phyloP scores from a whole-genome alignment of 2,888 invertebrate genomes.

The Lissocephala sabroskyi region DNA sequence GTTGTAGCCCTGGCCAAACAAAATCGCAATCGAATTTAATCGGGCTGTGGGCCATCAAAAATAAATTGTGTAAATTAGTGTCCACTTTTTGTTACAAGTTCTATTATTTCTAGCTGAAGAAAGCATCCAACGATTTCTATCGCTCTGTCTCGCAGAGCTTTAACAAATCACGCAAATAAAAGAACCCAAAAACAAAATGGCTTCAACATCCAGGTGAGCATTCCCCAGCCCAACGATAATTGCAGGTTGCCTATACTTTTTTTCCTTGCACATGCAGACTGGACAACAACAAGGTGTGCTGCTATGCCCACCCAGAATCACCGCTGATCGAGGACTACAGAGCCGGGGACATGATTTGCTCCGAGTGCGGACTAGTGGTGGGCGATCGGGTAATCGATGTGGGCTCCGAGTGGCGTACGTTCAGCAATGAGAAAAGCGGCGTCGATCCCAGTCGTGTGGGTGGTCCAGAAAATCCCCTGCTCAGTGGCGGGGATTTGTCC shows the following conservation, averaged over 20 bases:
- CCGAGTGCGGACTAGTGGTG: conserved; percentile 99
- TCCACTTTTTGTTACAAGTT: no score
- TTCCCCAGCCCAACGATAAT: no score
- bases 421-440: conserved; percentile 97
- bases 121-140: no score
- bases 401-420: conserved; percentile 99
- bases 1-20: no score
- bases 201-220: conserved; percentile 47
- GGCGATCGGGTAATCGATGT: conserved; percentile 99
- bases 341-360: conserved; percentile 97
- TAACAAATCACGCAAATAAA: no score
- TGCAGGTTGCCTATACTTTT: no score
- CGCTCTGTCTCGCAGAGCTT: no score
- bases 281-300: conserved; percentile 85
- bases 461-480: conserved; percentile 97
- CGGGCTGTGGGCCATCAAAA: no score
- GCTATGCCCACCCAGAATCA: conserved; percentile 96
- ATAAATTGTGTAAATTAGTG: no score
- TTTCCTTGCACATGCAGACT: conserved; percentile 23
- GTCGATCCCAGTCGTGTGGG: conserved; percentile 99
- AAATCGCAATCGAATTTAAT: no score
- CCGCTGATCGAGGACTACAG: conserved; percentile 97
- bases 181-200: conserved; percentile 31
- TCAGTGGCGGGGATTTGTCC: conserved; percentile 96
- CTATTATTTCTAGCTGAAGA: no score